Conservation (phyloP, 2,888 invertebrate genomes). For the Pachymerium ferrugineum region DNA sequence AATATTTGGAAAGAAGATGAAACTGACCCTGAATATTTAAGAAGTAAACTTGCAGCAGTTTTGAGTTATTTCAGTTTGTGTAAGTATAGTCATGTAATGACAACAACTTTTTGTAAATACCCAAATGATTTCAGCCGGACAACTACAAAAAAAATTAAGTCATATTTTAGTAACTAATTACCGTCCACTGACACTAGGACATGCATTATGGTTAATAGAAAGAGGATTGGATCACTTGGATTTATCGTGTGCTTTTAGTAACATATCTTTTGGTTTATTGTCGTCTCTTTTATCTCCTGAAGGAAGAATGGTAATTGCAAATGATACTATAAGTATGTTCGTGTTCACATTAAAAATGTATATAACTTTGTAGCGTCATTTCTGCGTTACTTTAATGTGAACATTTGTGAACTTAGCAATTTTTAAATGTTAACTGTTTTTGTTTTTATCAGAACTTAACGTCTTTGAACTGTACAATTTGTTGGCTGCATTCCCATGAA, state of each 20-base stretch:
- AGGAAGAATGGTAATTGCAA: background rate
- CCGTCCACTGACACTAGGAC: background rate
- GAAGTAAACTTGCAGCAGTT: background rate
- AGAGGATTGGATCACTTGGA: background rate
- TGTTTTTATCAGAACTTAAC: background rate
- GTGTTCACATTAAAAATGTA: no score
- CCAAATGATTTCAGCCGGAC: background rate
- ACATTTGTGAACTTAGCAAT: no score
- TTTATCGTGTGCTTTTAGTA: background rate
- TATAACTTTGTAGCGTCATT: no score
- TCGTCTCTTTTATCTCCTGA: background rate
- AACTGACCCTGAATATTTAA: background rate
- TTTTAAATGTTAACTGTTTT: no score
- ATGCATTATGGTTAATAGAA: background rate
- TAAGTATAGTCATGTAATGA: no score
- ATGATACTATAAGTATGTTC: background rate
- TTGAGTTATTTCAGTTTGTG: background rate
- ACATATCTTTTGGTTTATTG: background rate
- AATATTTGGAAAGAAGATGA: background rate
- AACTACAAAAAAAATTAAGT: background rate
- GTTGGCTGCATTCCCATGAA: constrained; percentile 4
- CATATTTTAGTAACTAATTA: background rate
- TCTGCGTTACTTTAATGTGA: no score
- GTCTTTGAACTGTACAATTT: background rate
- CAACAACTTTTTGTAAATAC: no score